Conservation (phyloP, 2,113 vertebrate genomes). For the Pelmatolapia mariae region DNA sequence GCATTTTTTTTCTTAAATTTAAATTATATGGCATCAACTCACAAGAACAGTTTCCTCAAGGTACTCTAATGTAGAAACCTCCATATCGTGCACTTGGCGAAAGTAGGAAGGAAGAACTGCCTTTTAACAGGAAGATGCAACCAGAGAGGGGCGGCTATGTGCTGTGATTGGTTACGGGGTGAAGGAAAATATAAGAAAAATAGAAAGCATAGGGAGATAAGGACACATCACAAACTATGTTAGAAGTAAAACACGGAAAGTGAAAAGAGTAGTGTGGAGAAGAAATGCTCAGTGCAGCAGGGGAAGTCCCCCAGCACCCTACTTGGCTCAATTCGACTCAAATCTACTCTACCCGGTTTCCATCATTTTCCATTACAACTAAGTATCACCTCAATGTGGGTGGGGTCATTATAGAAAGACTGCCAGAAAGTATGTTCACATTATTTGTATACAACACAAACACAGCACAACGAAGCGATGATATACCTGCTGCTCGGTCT, state of each 20-base stretch:
- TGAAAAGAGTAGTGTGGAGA: neutral
- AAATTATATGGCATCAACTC: neutral
- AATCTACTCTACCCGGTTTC: neutral
- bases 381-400: neutral
- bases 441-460: neutral
- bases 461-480: neutral
- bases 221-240: neutral
- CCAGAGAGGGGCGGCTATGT: neutral
- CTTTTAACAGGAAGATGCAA: neutral
- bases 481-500: neutral
- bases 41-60: neutral
- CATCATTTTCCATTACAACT: neutral
- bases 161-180: neutral
- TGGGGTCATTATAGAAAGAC: neutral
- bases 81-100: neutral
- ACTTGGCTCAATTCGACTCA: neutral
- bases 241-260: neutral
- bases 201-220: neutral
- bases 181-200: neutral
- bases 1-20: neutral
- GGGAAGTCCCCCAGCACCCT: neutral
- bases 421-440: neutral
- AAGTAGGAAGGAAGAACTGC: neutral
- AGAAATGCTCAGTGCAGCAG: neutral
- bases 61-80: neutral